Evolutionary conservation across 1,140 invertebrate species (phyloP).

Genomic region (Drosophila repleta): DNA sequence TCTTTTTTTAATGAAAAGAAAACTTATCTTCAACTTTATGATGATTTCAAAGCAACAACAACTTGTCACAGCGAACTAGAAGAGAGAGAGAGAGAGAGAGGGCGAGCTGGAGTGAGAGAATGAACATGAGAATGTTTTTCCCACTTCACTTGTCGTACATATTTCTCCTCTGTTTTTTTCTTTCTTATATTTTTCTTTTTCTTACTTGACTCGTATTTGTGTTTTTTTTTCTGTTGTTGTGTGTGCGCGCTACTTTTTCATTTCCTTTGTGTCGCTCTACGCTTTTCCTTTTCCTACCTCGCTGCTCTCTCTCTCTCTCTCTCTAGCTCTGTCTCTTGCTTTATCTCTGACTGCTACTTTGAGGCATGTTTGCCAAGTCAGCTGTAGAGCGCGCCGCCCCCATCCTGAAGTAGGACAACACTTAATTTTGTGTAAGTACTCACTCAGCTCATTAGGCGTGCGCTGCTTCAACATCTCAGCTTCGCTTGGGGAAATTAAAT

Average conservation of each 20-base stretch:
- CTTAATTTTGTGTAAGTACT: constrained; percentile 83
- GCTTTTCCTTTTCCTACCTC: neutral
- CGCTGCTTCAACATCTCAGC: constrained; percentile 7
- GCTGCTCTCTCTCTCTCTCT: constrained; percentile 14
- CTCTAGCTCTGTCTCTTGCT: neutral
- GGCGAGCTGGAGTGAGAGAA: neutral
- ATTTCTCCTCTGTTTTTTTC: neutral
- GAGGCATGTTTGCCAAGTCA: constrained; percentile 69
- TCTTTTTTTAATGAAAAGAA: constrained; percentile 75
- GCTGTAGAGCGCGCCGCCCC: constrained; percentile 47
- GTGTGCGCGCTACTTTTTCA: constrained; percentile 61
- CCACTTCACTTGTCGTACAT: constrained; percentile 70
- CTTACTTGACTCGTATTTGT: constrained; percentile 61
- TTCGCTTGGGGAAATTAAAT: constrained; percentile 71
- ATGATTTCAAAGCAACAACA: constrained; percentile 71
- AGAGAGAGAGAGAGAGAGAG: neutral
- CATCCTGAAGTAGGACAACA: constrained; percentile 74
- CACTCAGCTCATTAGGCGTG: constrained; percentile 80
- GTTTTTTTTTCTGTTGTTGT: constrained; percentile 30
- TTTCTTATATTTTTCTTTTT: constrained; percentile 17
- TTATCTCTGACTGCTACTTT: constrained; percentile 33
- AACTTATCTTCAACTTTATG: constrained; percentile 82
- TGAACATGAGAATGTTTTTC: constrained; percentile 55
- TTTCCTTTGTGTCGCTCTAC: constrained; percentile 69
- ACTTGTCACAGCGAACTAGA: constrained; percentile 32